Conservation (phyloP, 1,140 invertebrate genomes). For the Drosophila truncata region DNA sequence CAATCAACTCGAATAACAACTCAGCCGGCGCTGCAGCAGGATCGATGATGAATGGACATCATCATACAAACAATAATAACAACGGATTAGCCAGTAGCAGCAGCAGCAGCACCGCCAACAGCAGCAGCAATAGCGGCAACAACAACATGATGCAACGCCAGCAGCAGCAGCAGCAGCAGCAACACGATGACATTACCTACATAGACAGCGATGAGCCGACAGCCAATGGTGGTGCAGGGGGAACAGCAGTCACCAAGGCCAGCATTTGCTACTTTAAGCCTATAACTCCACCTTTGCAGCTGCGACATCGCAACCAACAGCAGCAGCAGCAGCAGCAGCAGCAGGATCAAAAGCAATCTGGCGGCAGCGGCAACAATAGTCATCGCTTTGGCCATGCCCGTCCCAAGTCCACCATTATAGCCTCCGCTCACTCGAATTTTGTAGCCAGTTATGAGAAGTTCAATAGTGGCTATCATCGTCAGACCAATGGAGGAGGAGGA, state of each 20-base stretch:
- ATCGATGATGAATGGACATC: slow-evolving; percentile 27
- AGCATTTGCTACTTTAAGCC: slow-evolving; percentile 68
- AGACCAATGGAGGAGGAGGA: slow-evolving; percentile 59
- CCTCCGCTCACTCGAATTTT: slow-evolving; percentile 68
- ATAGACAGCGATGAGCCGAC: slow-evolving; percentile 82
- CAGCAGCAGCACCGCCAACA: slow-evolving; percentile 22
- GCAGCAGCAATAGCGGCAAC: slow-evolving; percentile 21
- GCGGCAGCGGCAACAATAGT: not conserved
- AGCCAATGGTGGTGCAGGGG: slow-evolving; percentile 17
- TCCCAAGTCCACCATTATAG: slow-evolving; percentile 79
- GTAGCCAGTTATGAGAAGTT: slow-evolving; percentile 71
- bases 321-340: slow-evolving; percentile 12
- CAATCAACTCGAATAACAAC: slow-evolving; percentile 10
- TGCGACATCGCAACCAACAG: slow-evolving; percentile 35
- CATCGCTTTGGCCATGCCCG: slow-evolving; percentile 54
- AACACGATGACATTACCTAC: slow-evolving; percentile 82
- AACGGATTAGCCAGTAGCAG: slow-evolving; percentile 12
- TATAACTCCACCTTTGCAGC: slow-evolving; percentile 62
- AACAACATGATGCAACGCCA: slow-evolving; percentile 67
- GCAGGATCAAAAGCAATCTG: slow-evolving; percentile 16
- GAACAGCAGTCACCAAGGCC: slow-evolving; percentile 8
- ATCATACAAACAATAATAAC: slow-evolving; percentile 13
- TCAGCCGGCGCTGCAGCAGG: not conserved
- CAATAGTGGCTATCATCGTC: slow-evolving; percentile 66
- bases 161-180: too few species aligned